These are phyloP conservation scores for Limnothrissa miodon DNA, from an alignment of 2,113 vertebrate genomes.

Conservation along the genomic window DNA sequence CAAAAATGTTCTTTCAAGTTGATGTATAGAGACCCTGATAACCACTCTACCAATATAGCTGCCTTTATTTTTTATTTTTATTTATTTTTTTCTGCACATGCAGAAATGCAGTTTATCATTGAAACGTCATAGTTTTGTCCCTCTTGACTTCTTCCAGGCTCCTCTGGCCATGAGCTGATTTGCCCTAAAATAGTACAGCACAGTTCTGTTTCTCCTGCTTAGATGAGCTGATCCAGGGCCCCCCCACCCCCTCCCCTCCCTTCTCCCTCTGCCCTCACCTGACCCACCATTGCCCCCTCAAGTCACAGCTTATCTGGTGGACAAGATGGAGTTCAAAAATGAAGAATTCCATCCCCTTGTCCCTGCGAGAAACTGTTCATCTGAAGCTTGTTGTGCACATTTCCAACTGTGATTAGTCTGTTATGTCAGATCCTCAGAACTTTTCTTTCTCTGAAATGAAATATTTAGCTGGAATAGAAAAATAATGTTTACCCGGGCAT, in stretches of 20 bases:
- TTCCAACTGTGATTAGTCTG: background rate
- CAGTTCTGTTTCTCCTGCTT: background rate
- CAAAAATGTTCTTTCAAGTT: too few relatives aligned
- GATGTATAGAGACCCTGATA: too few relatives aligned
- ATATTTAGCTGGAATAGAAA: background rate
- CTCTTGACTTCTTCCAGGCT: background rate
- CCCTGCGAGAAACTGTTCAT: background rate
- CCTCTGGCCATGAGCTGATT: background rate
- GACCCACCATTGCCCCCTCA: background rate
- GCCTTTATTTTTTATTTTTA: too few relatives aligned
- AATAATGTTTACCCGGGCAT: background rate
- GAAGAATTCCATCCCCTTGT: background rate
- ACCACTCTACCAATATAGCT: too few relatives aligned
- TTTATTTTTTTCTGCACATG: background rate
- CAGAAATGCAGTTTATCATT: background rate
- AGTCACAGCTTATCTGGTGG: background rate
- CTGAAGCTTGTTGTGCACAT: background rate
- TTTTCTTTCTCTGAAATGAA: background rate
- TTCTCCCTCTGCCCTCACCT: background rate
- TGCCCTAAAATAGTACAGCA: slow-evolving; percentile 1
- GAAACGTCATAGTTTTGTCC: background rate
- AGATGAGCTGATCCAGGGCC: background rate
- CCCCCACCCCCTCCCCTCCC: too few relatives aligned
- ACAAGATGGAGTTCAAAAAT: background rate
- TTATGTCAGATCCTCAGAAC: background rate